Conservation (phyloP, 2,113 vertebrate species). For the Gymnorhina tibicen region DNA sequence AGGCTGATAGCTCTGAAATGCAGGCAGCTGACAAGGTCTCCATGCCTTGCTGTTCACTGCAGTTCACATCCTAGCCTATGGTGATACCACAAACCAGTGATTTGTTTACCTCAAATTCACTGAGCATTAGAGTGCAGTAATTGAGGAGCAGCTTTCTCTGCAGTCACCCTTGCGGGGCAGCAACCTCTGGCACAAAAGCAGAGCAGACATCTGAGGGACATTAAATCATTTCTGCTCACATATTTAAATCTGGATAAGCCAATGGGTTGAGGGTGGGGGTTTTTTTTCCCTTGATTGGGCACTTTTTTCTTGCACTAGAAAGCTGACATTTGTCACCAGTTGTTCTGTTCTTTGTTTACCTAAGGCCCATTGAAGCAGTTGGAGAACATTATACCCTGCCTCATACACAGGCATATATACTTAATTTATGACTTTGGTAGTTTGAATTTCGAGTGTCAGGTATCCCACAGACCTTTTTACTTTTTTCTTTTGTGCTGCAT, state of each 20-base stretch:
- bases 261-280: background rate
- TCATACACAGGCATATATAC: background rate
- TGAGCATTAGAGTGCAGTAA: background rate
- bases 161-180: background rate
- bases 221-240: background rate
- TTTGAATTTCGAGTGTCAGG: slow-evolving; percentile 24
- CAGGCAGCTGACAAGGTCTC: background rate
- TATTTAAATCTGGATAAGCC: background rate
- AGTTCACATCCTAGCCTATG: background rate
- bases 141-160: background rate
- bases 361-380: slow-evolving; percentile 1
- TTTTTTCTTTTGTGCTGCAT: slow-evolving; percentile 1
- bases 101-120: background rate
- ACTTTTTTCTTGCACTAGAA: background rate
- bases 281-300: background rate
- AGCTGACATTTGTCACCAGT: background rate
- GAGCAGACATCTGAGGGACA: background rate
- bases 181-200: background rate
- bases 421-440: slow-evolving; percentile 40
- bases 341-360: slow-evolving; percentile 24
- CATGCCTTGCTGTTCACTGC: background rate
- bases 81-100: background rate
- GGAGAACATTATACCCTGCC: background rate
- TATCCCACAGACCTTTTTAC: slow-evolving; percentile 1
- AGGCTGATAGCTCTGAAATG: background rate